A percentile compares a stretch with the other conserved stretches of the same genome.
Conservation (phyloP, 2,888 invertebrate species). For the Drosophila flavopinicola region DNA sequence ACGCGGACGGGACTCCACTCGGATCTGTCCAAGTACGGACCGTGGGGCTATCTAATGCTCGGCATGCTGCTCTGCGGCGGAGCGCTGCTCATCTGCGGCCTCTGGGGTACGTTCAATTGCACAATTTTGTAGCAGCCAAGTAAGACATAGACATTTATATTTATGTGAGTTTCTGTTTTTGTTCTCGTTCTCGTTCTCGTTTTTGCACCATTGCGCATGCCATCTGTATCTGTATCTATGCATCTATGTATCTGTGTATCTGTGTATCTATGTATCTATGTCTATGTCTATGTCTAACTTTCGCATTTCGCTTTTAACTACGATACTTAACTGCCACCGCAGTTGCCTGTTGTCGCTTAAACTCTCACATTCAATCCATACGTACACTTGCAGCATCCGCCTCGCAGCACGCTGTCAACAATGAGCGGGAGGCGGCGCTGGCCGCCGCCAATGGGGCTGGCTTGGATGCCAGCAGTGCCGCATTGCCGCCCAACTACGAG, state of each 20-base stretch:
- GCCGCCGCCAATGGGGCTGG: slow-evolving; percentile 70
- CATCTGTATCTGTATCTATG: slow-evolving; percentile 2
- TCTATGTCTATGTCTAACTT: slow-evolving; percentile 51
- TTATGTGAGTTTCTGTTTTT: slow-evolving; percentile 53
- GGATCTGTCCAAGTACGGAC: slow-evolving; percentile 89
- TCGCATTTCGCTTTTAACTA: slow-evolving; percentile 19
- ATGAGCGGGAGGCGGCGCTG: slow-evolving; percentile 82
- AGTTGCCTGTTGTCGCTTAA: slow-evolving; percentile 81
- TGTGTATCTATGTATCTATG: background rate
- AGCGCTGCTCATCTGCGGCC: slow-evolving; percentile 88
- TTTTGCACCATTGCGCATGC: slow-evolving; percentile 27
- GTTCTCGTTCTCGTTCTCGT: slow-evolving; percentile 28
- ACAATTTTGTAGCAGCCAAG: slow-evolving; percentile 53
- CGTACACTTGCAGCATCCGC: slow-evolving; percentile 83
- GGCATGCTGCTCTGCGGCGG: slow-evolving; percentile 89
- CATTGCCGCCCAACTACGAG: slow-evolving; percentile 87
- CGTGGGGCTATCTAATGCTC: slow-evolving; percentile 90
- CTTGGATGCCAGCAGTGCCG: slow-evolving; percentile 64
- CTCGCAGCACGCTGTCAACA: slow-evolving; percentile 83
- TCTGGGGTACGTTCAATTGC: slow-evolving; percentile 86
- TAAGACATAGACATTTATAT: slow-evolving; percentile 63
- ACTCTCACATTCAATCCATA: slow-evolving; percentile 81
- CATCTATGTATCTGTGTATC: slow-evolving; percentile 19
- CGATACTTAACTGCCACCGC: background rate
- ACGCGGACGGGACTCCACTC: slow-evolving; percentile 85